A percentile compares a stretch with the other conserved stretches of the same genome.
Conservation (phyloP, 2,888 invertebrate species). For the Dugesia japonica region DNA sequence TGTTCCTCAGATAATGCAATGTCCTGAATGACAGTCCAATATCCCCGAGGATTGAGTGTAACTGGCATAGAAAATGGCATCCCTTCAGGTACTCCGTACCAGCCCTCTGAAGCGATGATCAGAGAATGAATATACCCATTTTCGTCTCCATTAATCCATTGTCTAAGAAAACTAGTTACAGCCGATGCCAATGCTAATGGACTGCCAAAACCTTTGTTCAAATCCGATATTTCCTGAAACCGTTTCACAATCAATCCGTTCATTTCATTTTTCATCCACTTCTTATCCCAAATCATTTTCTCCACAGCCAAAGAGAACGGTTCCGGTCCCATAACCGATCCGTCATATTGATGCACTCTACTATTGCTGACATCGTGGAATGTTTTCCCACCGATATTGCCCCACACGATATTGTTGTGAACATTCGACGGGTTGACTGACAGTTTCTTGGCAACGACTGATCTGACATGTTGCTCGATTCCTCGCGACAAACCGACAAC, state of each 20-base stretch:
- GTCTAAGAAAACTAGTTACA: constrained; percentile 38
- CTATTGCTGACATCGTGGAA: constrained; percentile 36
- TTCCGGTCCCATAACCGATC: constrained; percentile 43
- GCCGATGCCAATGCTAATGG: constrained; percentile 36
- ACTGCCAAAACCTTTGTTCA: not conserved
- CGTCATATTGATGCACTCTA: constrained; percentile 43
- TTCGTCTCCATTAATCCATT: constrained; percentile 39
- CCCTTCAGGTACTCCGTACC: constrained; percentile 45
- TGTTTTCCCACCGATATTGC: constrained; percentile 37
- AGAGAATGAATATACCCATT: constrained; percentile 42
- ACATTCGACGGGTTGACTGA: constrained; percentile 42
- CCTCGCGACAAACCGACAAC: constrained; percentile 20
- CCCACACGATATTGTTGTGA: constrained; percentile 44
- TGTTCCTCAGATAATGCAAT: constrained; percentile 39
- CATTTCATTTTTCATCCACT: constrained; percentile 43
- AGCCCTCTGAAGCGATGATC: constrained; percentile 42
- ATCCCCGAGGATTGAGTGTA: constrained; percentile 41
- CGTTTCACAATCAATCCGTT: constrained; percentile 38
- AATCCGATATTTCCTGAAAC: constrained; percentile 29
- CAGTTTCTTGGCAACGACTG: constrained; percentile 36
- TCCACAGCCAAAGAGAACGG: constrained; percentile 41
- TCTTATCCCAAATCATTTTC: constrained; percentile 41
- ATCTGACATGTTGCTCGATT: constrained; percentile 25
- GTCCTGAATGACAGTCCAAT: constrained; percentile 42
- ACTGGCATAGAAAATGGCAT: constrained; percentile 45